Percentiles rank a stretch among this genome's conserved stretches.
Conservation (phyloP, 2,113 vertebrate species). For the Bagarius yarrelli region DNA sequence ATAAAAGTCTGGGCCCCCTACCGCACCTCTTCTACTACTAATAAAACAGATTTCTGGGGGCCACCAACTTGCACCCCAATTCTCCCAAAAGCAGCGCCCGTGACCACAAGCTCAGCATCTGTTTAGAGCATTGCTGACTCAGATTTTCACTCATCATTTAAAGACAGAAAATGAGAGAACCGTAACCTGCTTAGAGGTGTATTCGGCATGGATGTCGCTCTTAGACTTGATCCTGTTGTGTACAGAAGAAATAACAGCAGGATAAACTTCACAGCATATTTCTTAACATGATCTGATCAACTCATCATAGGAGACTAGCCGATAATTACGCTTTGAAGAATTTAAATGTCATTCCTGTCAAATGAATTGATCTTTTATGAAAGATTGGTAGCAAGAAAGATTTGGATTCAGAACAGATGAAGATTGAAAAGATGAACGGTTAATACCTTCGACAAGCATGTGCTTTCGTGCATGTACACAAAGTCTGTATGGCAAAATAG, state of each 20-base stretch:
- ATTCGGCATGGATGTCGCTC: conserved; percentile 37
- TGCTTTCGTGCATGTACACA: background rate
- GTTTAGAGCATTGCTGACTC: conserved; percentile 4
- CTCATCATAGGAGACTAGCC: background rate
- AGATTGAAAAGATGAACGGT: conserved; percentile 4
- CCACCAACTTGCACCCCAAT: too few species aligned
- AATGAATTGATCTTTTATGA: conserved; percentile 28
- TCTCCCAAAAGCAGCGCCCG: too few species aligned
- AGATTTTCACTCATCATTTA: conserved; percentile 28
- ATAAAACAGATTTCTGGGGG: too few species aligned
- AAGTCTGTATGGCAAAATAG: background rate
- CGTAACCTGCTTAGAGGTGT: conserved; percentile 17
- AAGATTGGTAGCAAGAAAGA: background rate
- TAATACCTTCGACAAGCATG: background rate
- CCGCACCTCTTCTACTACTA: too few species aligned
- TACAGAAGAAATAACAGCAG: conserved; percentile 2
- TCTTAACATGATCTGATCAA: conserved; percentile 45
- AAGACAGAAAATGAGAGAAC: conserved; percentile 4
- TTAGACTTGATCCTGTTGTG: conserved; percentile 46
- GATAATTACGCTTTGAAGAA: conserved; percentile 7
- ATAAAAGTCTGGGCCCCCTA: too few species aligned
- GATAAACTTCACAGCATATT: conserved; percentile 43
- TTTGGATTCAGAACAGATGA: conserved; percentile 9
- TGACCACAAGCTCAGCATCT: background rate
- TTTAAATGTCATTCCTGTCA: conserved; percentile 8